Evolutionary conservation across 1,140 invertebrate species (phyloP).

Genomic region (Lordiphosa clarofinis): DNA sequence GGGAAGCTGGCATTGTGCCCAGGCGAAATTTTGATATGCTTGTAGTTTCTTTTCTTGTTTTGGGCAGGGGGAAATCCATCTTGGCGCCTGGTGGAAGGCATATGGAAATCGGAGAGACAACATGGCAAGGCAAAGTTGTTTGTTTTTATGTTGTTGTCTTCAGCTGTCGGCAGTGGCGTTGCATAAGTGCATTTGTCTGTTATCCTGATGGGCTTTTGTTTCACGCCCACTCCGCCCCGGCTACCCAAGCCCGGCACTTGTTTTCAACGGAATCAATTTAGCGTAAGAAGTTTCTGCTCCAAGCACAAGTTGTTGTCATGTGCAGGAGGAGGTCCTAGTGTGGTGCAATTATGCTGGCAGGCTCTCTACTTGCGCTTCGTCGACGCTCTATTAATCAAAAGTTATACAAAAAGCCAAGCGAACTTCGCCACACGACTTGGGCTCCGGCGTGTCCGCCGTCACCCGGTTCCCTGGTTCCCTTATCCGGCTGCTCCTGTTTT

Average conservation of each 20-base stretch:
- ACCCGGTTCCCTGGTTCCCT: constrained; percentile 1
- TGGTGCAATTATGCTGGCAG: constrained; percentile 66
- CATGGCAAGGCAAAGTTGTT: constrained; percentile 30
- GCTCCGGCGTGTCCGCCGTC: background rate
- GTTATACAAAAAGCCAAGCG: constrained; percentile 73
- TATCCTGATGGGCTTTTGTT: constrained; percentile 51
- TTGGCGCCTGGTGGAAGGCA: constrained; percentile 3
- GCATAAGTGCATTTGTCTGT: constrained; percentile 75
- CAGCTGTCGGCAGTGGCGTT: constrained; percentile 37
- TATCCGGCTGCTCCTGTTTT: constrained; percentile 14
- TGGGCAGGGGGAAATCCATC: constrained; percentile 11
- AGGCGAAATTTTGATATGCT: constrained; percentile 18
- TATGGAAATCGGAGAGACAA: constrained; percentile 33
- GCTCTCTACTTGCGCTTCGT: constrained; percentile 16
- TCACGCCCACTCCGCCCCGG: constrained; percentile 2
- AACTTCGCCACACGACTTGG: constrained; percentile 57
- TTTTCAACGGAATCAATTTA: constrained; percentile 75
- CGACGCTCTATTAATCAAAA: constrained; percentile 72
- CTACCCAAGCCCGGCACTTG: constrained; percentile 30
- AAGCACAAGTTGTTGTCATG: constrained; percentile 51
- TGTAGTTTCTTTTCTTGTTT: constrained; percentile 25
- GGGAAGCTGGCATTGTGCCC: constrained; percentile 4
- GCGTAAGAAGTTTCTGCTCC: constrained; percentile 64
- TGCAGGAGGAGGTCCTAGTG: constrained; percentile 46
- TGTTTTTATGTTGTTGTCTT: constrained; percentile 41